Evolutionary conservation across 2,888 invertebrate species (phyloP).

Genomic region (Aleiodes testaceus): DNA sequence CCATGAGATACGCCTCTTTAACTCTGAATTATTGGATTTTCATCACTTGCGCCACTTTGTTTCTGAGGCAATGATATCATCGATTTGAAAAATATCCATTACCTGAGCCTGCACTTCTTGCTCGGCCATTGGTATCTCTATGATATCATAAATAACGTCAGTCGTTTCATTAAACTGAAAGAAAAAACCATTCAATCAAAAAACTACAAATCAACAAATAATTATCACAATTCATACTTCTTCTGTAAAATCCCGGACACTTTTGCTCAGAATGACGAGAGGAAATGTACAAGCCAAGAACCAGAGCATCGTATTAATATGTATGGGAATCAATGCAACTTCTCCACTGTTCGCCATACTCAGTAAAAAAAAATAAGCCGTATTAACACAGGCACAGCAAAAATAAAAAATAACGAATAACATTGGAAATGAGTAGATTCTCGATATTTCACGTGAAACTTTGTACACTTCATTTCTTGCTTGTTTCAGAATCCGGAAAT

Average conservation of each 20-base stretch:
- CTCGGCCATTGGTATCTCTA: not conserved
- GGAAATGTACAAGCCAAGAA: not conserved
- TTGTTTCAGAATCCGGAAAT: not conserved
- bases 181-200: not conserved
- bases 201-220: too few species aligned
- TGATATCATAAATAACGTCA: constrained; percentile 10
- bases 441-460: too few species aligned
- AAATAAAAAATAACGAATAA: too few species aligned
- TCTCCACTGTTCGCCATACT: not conserved
- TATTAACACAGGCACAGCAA: not conserved
- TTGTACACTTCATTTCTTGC: not conserved
- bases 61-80: not conserved
- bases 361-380: not conserved
- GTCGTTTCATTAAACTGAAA: not conserved
- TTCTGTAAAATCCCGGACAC: not conserved
- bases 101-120: not conserved
- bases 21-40: too few species aligned
- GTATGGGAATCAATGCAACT: not conserved
- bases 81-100: not conserved
- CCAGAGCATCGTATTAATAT: not conserved
- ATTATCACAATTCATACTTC: too few species aligned
- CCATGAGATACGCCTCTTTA: too few species aligned
- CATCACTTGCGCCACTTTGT: too few species aligned
- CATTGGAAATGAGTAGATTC: too few species aligned
- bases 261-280: not conserved